phyloP scores from a whole-genome alignment of 2,797 vertebrate species.

The Acanthis flammea region DNA sequence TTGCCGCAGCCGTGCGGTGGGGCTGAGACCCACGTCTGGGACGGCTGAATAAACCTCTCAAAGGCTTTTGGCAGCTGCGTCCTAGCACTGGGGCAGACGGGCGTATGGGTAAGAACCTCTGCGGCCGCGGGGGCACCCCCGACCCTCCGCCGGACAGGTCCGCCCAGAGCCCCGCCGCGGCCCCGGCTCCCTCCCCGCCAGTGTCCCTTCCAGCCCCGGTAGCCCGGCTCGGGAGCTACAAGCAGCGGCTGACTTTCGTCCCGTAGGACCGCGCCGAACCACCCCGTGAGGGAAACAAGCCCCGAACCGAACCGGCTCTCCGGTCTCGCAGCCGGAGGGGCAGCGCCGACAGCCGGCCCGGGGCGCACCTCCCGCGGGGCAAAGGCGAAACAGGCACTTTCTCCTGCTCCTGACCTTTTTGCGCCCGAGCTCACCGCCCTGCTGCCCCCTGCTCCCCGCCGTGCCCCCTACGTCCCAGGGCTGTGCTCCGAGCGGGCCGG shows the following conservation, averaged over 20 bases:
- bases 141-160: background rate
- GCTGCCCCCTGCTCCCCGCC: background rate
- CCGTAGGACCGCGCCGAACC: background rate
- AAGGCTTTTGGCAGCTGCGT: background rate
- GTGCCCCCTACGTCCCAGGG: background rate
- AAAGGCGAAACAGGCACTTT: background rate
- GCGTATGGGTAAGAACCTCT: background rate
- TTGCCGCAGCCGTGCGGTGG: background rate
- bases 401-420: background rate
- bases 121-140: background rate
- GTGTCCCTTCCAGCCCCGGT: background rate
- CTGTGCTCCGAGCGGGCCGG: background rate
- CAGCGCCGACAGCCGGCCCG: background rate
- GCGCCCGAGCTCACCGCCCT: background rate
- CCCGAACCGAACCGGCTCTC: background rate
- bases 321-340: background rate
- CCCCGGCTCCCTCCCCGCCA: background rate
- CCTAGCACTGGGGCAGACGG: fast-evolving
- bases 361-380: background rate
- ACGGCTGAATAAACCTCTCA: background rate
- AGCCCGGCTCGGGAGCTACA: no score
- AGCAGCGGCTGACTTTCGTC: background rate
- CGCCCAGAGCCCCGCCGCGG: background rate
- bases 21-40: background rate
- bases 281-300: fast-evolving